phyloP scores from a whole-genome alignment of 2,797 vertebrate species.

The Cetoscarus ocellatus region DNA sequence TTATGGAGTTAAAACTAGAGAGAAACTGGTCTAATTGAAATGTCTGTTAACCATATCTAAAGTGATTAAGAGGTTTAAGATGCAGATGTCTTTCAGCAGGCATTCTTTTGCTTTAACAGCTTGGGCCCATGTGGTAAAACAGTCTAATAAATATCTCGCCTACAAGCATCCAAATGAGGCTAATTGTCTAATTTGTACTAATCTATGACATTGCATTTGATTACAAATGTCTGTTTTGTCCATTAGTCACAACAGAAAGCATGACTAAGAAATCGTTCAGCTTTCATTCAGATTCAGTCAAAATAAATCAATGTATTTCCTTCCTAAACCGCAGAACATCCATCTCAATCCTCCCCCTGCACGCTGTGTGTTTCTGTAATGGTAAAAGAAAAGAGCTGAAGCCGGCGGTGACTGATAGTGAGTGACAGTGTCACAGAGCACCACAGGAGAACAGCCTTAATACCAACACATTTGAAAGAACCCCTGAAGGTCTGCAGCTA shows the following conservation, averaged over 20 bases:
- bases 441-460: conserved; percentile 56
- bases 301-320: conserved; percentile 5
- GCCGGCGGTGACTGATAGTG: conserved; percentile 41
- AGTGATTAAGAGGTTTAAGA: conserved; percentile 40
- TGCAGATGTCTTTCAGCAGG: conserved; percentile 34
- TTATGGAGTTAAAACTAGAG: conserved; percentile 37
- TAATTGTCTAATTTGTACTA: conserved; percentile 66
- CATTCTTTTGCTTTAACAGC: conserved; percentile 34
- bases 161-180: conserved; percentile 40
- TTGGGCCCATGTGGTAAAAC: conserved; percentile 38
- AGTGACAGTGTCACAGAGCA: conserved; percentile 53
- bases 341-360: neutral
- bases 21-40: conserved; percentile 61
- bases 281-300: conserved; percentile 3
- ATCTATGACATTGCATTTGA: conserved; percentile 46
- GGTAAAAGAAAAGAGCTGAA: conserved; percentile 1
- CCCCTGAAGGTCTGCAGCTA: conserved; percentile 75
- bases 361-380: neutral
- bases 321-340: neutral
- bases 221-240: conserved; percentile 16
- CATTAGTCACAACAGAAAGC: conserved; percentile 40
- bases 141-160: conserved; percentile 38
- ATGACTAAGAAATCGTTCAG: neutral
- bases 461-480: conserved; percentile 70
- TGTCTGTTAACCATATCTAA: conserved; percentile 47